Base-by-base conservation (phyloP, 1,140 invertebrate genomes). In the Drosophila leontia region DNA sequence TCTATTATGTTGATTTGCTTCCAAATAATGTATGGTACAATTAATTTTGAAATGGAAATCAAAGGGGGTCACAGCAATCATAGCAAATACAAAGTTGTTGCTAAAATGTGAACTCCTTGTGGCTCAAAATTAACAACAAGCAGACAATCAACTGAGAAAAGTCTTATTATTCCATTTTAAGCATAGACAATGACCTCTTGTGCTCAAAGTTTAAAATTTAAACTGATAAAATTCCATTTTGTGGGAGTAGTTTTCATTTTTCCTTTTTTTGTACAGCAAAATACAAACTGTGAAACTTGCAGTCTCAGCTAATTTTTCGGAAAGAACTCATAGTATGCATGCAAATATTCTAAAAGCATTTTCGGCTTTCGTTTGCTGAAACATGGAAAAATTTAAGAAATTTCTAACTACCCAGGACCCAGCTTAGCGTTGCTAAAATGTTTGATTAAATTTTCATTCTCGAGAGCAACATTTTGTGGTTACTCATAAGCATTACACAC, bases 21-120 rank as follows among this genome's bases (percentile, higher is more conserved):
- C 48, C 55, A n/a, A 67, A 65, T 57, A 76, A 76, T 76, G 62
- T 64, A 76, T 67, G 70, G 13, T 32, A 72, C 70, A 60, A 74
- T 74, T 74, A 72, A 74, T 72, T 56, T 72, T 48, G 6, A 55
- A 72, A 72, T 37, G 37, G 32, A 71, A 74, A 74, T 60, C 37
- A 72, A 71, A 23, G 12, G n/a, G 45, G 48, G 13, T 19, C 61
- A 26, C 19, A 11, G 19, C 19, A 19, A 23, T 12, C 48, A 37
- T 53, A 3, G 61, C 3, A 23, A 11, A 9, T 29, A 26, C 61
- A 35, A 34, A 37, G 62, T 51, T n/a, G 34, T 19, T 26, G 15
- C 29, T 8, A 26, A 39, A 70, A 39, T 39, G 8, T 26, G 35
- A 39, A n/a, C 7, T 44, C 9, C 37, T 44, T 53, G 37, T 35